A percentile compares a stretch with the other conserved stretches of the same genome.
phyloP scores from a whole-genome alignment of 2,797 vertebrate genomes.

The Tapirus indicus region DNA sequence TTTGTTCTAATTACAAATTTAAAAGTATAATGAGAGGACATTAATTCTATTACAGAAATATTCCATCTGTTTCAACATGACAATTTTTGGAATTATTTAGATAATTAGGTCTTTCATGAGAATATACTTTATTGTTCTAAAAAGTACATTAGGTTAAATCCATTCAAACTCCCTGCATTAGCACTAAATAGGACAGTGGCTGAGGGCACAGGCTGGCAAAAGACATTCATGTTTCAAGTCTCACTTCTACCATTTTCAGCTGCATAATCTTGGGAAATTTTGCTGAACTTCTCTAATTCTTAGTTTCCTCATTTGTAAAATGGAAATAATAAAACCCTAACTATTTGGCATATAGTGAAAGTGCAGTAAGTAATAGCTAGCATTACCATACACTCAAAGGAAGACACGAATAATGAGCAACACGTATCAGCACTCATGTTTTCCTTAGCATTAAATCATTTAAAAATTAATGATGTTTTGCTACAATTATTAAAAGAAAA shows the following conservation, averaged over 20 bases:
- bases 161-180: not conserved
- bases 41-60: not conserved
- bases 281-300: not conserved
- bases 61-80: constrained; percentile 28
- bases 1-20: constrained; percentile 45
- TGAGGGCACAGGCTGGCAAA: not conserved
- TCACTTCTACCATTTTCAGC: not conserved
- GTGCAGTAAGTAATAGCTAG: not conserved
- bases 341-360: not conserved
- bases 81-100: not conserved
- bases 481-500: not conserved
- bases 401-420: not conserved
- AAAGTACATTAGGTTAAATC: not conserved
- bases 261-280: not conserved
- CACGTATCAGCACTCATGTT: not conserved
- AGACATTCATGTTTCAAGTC: not conserved
- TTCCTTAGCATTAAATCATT: not conserved
- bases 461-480: not conserved
- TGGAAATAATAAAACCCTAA: not conserved
- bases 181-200: not conserved
- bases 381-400: not conserved
- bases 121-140: not conserved
- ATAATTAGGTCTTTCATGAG: not conserved
- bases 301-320: not conserved
- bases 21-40: not conserved